Percentiles rank a stretch among this genome's conserved stretches.
Evolutionary conservation across 2,113 vertebrate species (phyloP).

Genomic region (Lasiurus cinereus): DNA sequence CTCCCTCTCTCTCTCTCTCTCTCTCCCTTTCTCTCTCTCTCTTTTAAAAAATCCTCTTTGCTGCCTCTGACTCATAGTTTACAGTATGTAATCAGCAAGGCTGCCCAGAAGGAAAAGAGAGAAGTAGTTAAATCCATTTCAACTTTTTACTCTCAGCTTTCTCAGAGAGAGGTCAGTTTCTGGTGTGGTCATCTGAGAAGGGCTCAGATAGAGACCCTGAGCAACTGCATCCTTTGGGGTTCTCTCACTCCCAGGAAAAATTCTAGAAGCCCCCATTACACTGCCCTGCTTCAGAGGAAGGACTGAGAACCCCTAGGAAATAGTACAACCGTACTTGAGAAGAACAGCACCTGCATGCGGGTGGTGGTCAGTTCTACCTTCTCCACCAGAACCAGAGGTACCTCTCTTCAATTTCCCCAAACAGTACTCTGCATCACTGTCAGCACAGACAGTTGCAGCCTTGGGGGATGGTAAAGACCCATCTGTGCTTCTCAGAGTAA

Average conservation of each 20-base stretch:
- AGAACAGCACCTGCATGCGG: not conserved
- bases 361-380: not conserved
- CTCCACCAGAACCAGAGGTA: not conserved
- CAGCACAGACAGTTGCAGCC: not conserved
- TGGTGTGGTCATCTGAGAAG: not conserved
- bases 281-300: not conserved
- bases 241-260: not conserved
- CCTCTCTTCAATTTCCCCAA: not conserved
- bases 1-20: slow-evolving; percentile 8
- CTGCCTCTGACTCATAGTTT: slow-evolving; percentile 79
- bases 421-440: not conserved
- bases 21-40: too few relatives aligned
- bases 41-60: not conserved
- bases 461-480: not conserved
- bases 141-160: slow-evolving; percentile 71
- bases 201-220: not conserved
- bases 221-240: not conserved
- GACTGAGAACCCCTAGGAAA: not conserved
- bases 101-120: slow-evolving; percentile 67
- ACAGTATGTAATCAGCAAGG: slow-evolving; percentile 67
- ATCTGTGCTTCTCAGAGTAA: not conserved
- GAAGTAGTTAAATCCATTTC: slow-evolving; percentile 74
- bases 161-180: not conserved
- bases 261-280: not conserved
- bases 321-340: not conserved